Evolutionary conservation across 2,888 invertebrate genomes (phyloP), one percentile per base, ranked within the genome.

Genomic region (Metalampra italica): DNA sequence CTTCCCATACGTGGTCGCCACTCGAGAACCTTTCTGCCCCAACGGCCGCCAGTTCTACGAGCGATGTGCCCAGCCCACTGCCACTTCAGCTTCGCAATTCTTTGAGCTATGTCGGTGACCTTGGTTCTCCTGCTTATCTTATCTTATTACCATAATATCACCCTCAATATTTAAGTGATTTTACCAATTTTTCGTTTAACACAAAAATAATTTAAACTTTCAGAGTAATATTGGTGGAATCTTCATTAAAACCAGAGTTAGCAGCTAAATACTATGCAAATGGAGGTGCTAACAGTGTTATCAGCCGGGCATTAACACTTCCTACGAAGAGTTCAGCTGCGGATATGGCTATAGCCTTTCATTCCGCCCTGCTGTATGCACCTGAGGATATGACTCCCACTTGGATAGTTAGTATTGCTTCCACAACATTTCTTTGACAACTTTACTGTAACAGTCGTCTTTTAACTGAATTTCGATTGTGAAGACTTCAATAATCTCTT

Each of bases 221-320:
- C 66, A 87, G 87, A 9, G 75, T 70, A 3, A 75, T 85, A 49
- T 55, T 89, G 37, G 82, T 78, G 9, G 83, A 85, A 43, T 69
- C 82, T 0, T 64, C 69, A 7, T 50, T 83, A 5, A 56, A 45
- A 7, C 60, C 75, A 11, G 71, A 69, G 30, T 50, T 60, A 9
- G 70, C 84, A 8, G 68, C 75, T 1, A 65, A 55, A 22, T 86
- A 82, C 60, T 85, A 84, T 52, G 71, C 67, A 0, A 75, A 80
- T 9, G 74, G 74, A 3, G 73, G 75, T 7, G 82, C 82, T 47
- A 78, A 74, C 58, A 77, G 76, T 44, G 67, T 88, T 7, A 55
- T 88, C 41, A 86, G 79, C 59, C 54, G 63, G 36, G 79, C 80
- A 1, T 58, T 89, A 15, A 62, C 77, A 1, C 45, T 57, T 12